Evolutionary conservation across 2,888 invertebrate genomes (phyloP), one percentile per base, ranked within the genome.

Genomic region (Ophion costatus): DNA sequence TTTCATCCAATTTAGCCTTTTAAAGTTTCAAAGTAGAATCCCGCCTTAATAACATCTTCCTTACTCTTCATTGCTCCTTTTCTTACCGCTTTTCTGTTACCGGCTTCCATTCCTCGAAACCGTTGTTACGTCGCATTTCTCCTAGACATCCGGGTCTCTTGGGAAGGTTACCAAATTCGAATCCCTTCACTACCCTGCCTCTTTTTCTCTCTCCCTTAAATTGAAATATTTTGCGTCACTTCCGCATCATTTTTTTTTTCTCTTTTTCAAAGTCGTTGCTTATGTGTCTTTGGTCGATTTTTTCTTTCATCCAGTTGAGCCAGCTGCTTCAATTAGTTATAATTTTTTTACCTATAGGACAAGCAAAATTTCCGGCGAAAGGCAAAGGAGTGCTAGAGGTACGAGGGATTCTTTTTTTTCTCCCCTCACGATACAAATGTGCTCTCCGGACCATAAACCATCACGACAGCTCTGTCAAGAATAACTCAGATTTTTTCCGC

Each of bases 31-130:
- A n/a, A n/a, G n/a, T n/a, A n/a, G n/a, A n/a, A n/a, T n/a, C n/a
- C n/a, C n/a, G n/a, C n/a, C n/a, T n/a, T n/a, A 83, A 86, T 85
- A 87, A 87, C 85, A 81, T 70, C 85, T 83, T 77, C 80, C 82
- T 83, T 83, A 87, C 64, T 59, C 45, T 51, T 33, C 74, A 59
- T 81, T 59, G 59, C 17, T 63, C n/a, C 61, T 64, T 67, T 29
- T 75, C 56, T 42, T n/a, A 29, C 17, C 1, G 29, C 57, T 22
- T 38, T 33, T 59, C 22, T n/a, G 3, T 56, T 20, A 7, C n/a
- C 9, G 3, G 45, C 24, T 69, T 42, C 9, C 22, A 14, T 69
- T 63, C 63, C 71, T 6, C 45, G 33, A 22, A 64, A 45, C 64
- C 45, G 61, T 61, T 70, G 75, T 66, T 66, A 69, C 67, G 22